These are phyloP conservation scores for Todus mexicanus DNA, from an alignment of 2,797 vertebrate genomes.

Conservation along the genomic window DNA sequence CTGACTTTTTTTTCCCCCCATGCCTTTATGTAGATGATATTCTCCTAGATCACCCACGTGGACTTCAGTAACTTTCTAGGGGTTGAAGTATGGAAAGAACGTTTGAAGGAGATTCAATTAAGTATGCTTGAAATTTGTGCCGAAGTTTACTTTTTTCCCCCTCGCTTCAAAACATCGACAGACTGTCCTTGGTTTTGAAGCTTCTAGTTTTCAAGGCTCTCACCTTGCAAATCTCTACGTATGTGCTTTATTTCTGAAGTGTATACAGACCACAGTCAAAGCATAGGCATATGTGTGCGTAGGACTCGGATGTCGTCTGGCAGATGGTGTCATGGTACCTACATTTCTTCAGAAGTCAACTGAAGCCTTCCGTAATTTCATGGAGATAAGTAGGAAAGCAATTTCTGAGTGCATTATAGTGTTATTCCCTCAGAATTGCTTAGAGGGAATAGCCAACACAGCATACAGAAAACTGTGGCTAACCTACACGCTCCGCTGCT, in stretches of 20 bases:
- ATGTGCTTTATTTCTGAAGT: constrained; percentile 30
- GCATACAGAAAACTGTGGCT: not conserved
- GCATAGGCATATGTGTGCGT: constrained; percentile 44
- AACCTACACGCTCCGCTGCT: not conserved
- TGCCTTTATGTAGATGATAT: not conserved
- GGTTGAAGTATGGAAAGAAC: not conserved
- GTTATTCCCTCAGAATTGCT: constrained; percentile 12
- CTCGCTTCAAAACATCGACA: not conserved
- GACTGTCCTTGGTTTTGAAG: constrained; percentile 12
- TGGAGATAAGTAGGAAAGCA: constrained; percentile 13
- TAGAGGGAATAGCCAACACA: not conserved
- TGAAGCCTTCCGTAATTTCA: constrained; percentile 30
- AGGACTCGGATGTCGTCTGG: constrained; percentile 53
- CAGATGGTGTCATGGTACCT: constrained; percentile 40
- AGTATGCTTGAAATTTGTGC: not conserved
- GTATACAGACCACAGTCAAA: constrained; percentile 39
- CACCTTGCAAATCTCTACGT: constrained; percentile 42
- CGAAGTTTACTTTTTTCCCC: not conserved
- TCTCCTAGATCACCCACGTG: not conserved
- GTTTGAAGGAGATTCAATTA: not conserved
- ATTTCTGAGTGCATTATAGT: not conserved
- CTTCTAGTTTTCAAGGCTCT: constrained; percentile 31
- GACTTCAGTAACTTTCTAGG: not conserved
- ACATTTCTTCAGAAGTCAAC: constrained; percentile 30
- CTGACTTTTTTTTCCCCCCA: not conserved